Evolutionary conservation across 1,140 invertebrate species (phyloP).

Genomic region (Trichogramma pretiosum): DNA sequence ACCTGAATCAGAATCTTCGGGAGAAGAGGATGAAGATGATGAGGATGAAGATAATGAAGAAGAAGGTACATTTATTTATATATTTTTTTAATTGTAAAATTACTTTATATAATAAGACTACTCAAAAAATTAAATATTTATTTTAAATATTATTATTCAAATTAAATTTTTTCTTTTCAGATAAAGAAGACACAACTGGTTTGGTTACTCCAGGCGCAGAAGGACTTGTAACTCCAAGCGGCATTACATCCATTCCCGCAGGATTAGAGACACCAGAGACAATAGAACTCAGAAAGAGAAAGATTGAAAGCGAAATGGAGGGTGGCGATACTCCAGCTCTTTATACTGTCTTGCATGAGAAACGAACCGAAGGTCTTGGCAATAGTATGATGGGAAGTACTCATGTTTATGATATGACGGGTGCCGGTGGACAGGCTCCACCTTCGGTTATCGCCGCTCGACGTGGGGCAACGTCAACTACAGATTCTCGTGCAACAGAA

Average conservation of each 20-base stretch:
- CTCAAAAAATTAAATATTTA: too few relatives aligned
- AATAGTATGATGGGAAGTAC: conserved; percentile 98
- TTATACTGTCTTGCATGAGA: conserved; percentile 91
- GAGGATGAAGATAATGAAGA: conserved; percentile 67
- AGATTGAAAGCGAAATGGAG: conserved; percentile 95
- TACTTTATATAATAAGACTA: too few relatives aligned
- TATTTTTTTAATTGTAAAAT: too few relatives aligned
- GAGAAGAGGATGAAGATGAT: conserved; percentile 74
- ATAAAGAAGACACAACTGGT: conserved; percentile 59
- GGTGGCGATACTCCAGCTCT: conserved; percentile 83
- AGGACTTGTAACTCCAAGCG: conserved; percentile 90
- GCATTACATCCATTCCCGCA: conserved; percentile 86
- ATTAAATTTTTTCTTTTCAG: conserved; percentile 1
- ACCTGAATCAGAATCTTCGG: conserved; percentile 89
- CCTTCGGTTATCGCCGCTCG: conserved; percentile 44
- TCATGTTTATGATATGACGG: conserved; percentile 88
- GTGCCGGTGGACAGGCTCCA: conserved; percentile 50
- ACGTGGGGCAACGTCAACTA: conserved; percentile 34
- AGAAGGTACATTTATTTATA: conserved; percentile 42
- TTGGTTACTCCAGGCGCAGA: conserved; percentile 73
- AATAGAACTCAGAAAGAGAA: conserved; percentile 94
- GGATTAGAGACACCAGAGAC: conserved; percentile 97
- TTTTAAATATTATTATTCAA: not conserved
- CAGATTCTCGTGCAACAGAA: conserved; percentile 38
- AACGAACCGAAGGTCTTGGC: conserved; percentile 80